Conservation (phyloP, 2,797 vertebrate species). For the Psittacula derbiana region DNA sequence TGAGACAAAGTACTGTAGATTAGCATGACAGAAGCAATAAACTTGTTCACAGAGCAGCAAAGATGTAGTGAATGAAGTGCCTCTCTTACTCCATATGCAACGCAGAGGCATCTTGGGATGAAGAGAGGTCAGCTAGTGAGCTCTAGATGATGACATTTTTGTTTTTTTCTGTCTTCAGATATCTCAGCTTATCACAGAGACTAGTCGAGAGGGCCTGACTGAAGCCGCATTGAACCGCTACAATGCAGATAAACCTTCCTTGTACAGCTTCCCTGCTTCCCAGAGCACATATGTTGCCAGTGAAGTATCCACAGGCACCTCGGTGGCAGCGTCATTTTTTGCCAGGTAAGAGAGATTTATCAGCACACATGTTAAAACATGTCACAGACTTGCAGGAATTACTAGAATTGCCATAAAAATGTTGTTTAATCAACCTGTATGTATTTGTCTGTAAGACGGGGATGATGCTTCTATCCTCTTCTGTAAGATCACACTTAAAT, state of each 20-base stretch:
- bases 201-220: slow-evolving; percentile 83
- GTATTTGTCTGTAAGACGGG: background rate
- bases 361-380: background rate
- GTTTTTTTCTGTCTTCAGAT: slow-evolving; percentile 75
- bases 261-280: slow-evolving; percentile 75
- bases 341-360: slow-evolving; percentile 84
- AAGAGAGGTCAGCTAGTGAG: background rate
- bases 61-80: background rate
- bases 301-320: slow-evolving; percentile 82
- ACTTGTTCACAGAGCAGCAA: background rate
- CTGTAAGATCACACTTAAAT: background rate
- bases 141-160: background rate
- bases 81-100: background rate
- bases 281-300: slow-evolving; percentile 77
- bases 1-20: background rate
- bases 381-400: background rate
- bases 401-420: background rate
- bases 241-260: slow-evolving; percentile 85
- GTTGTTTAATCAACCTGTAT: background rate
- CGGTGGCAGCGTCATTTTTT: slow-evolving; percentile 94
- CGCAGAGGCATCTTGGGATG: background rate
- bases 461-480: background rate
- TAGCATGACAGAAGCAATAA: background rate
- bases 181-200: slow-evolving; percentile 90
- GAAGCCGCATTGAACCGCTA: slow-evolving; percentile 89